phyloP scores from a whole-genome alignment of 1,140 invertebrate genomes.

The Pseudomyrmex flavicornis region DNA sequence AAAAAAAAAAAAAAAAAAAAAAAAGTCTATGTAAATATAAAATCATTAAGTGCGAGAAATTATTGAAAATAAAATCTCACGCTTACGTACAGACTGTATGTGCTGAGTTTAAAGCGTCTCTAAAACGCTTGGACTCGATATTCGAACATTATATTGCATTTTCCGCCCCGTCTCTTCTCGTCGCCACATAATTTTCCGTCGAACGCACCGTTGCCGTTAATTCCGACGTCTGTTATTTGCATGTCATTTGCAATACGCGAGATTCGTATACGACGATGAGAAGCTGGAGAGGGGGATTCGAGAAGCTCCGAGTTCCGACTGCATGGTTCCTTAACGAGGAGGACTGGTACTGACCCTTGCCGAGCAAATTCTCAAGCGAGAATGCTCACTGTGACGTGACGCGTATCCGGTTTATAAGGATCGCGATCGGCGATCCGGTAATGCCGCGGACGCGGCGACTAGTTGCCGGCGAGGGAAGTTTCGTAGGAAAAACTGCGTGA shows the following conservation, averaged over 20 bases:
- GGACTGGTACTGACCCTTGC: conserved; percentile 69
- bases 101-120: no score
- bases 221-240: conserved; percentile 30
- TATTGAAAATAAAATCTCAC: no score
- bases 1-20: no score
- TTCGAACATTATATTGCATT: background rate
- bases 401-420: conserved; percentile 64
- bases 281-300: background rate
- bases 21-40: no score
- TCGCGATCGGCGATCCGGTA: conserved; percentile 55
- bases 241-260: conserved; percentile 17
- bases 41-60: no score
- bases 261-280: conserved; percentile 21
- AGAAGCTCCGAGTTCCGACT: conserved; percentile 60
- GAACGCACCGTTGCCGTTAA: conserved; percentile 30
- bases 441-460: conserved; percentile 56
- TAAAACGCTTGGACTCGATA: no score
- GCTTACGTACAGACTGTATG: no score
- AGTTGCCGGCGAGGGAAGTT: conserved; percentile 72
- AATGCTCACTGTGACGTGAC: conserved; percentile 69
- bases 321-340: conserved; percentile 60
- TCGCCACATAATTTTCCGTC: background rate
- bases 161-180: background rate
- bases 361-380: conserved; percentile 58
- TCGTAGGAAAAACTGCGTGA: conserved; percentile 69